These are phyloP conservation scores for Mallateleia sp. DNA, from an alignment of 2,888 invertebrate species.

Conservation along the genomic window DNA sequence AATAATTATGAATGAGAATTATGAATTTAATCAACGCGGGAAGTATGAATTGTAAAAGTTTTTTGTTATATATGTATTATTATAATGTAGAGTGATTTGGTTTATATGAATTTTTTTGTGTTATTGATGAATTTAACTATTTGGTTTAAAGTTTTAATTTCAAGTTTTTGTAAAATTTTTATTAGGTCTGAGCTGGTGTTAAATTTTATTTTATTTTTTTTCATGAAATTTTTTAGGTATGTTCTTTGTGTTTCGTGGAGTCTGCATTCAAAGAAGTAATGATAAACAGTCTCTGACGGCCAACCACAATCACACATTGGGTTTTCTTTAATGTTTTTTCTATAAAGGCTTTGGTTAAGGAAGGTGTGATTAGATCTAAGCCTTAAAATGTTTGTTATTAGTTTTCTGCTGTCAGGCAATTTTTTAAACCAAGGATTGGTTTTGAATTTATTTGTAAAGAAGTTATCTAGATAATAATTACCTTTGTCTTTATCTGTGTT, in stretches of 20 bases:
- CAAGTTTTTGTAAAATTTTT: too few relatives aligned
- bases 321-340: neutral
- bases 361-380: too few relatives aligned
- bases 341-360: too few relatives aligned
- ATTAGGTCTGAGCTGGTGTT: too few relatives aligned
- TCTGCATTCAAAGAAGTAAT: slow-evolving; percentile 23
- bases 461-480: neutral
- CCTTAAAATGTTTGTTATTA: neutral
- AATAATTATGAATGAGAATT: too few relatives aligned
- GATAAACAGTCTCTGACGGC: neutral
- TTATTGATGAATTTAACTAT: too few relatives aligned
- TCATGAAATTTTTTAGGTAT: neutral
- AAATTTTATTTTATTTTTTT: neutral
- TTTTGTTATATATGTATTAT: too few relatives aligned
- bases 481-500: slow-evolving; percentile 2
- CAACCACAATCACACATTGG: neutral
- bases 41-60: too few relatives aligned
- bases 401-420: neutral
- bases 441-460: neutral
- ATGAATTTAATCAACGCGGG: too few relatives aligned
- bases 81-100: too few relatives aligned
- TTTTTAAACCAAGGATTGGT: neutral
- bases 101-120: too few relatives aligned
- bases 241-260: neutral
- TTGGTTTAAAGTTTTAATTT: too few relatives aligned